A percentile compares a stretch with the other conserved stretches of the same genome.
Evolutionary conservation across 2,888 invertebrate species (phyloP).

Genomic region (Gortyna flavago): DNA sequence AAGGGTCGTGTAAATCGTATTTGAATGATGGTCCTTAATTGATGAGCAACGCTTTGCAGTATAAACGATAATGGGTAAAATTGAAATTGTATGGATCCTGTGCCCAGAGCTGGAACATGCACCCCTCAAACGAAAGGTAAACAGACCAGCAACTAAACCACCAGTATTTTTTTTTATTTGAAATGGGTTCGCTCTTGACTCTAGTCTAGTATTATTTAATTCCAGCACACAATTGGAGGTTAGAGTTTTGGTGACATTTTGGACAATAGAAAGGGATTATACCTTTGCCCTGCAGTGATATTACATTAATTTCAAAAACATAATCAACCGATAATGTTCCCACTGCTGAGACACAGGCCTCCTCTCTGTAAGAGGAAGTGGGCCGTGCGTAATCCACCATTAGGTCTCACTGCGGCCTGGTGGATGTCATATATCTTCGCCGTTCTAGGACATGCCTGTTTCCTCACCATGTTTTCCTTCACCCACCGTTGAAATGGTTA

Average conservation of each 20-base stretch:
- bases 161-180: too few species aligned
- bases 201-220: too few species aligned
- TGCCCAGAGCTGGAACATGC: not conserved
- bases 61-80: not conserved
- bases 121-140: not conserved
- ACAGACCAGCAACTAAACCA: not conserved
- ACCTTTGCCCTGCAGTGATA: not conserved
- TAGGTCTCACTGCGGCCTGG: not conserved
- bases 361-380: not conserved
- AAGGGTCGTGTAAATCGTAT: conserved; percentile 1
- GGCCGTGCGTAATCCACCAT: not conserved
- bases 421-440: not conserved
- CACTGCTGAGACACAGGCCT: not conserved
- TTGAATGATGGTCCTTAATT: conserved; percentile 1
- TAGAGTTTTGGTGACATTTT: not conserved
- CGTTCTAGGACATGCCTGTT: not conserved
- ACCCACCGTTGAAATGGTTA: not conserved
- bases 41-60: conserved; percentile 8
- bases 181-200: too few species aligned
- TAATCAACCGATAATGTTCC: not conserved
- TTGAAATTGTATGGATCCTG: not conserved
- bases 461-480: not conserved
- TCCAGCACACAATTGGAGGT: not conserved
- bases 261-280: not conserved
- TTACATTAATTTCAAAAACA: not conserved